phyloP scores from a whole-genome alignment of 2,797 vertebrate genomes.

The Chrysocyon brachyurus region DNA sequence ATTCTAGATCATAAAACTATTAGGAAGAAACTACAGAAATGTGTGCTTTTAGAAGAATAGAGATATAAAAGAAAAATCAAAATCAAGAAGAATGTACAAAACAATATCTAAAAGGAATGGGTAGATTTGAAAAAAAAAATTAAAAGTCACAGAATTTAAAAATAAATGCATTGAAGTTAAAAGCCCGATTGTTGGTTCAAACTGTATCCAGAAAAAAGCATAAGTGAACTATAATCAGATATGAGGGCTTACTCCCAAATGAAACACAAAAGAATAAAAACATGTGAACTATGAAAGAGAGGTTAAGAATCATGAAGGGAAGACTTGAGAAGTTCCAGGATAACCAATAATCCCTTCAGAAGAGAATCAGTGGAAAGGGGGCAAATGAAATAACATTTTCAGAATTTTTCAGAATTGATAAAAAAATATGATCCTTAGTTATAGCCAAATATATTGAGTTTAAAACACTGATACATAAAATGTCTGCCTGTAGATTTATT shows the following conservation, averaged over 20 bases:
- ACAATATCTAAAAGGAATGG: not conserved
- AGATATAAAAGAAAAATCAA: not conserved
- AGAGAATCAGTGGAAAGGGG: not conserved
- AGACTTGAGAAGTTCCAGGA: not conserved
- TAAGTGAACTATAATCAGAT: not conserved
- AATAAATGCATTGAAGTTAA: slow-evolving; percentile 19
- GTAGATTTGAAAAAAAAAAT: not conserved
- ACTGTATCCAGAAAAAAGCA: slow-evolving; percentile 1
- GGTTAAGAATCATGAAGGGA: slow-evolving; percentile 8
- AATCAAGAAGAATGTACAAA: slow-evolving; percentile 25
- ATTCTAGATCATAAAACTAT: not conserved
- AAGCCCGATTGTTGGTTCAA: not conserved
- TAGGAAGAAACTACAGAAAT: not conserved
- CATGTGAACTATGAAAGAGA: not conserved
- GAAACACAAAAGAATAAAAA: not conserved
- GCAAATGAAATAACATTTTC: not conserved
- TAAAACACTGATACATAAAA: slow-evolving; percentile 27
- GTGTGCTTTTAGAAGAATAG: not conserved
- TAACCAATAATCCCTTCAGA: not conserved
- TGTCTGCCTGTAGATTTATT: not conserved
- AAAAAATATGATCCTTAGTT: not conserved
- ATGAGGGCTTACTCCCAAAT: not conserved
- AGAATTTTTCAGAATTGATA: not conserved
- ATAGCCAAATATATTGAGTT: not conserved
- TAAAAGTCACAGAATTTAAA: not conserved